Evolutionary conservation across 30 jellyfish, hydroid and myxozoan genomes (phyloP).

Genomic region (Mastigias papua): DNA sequence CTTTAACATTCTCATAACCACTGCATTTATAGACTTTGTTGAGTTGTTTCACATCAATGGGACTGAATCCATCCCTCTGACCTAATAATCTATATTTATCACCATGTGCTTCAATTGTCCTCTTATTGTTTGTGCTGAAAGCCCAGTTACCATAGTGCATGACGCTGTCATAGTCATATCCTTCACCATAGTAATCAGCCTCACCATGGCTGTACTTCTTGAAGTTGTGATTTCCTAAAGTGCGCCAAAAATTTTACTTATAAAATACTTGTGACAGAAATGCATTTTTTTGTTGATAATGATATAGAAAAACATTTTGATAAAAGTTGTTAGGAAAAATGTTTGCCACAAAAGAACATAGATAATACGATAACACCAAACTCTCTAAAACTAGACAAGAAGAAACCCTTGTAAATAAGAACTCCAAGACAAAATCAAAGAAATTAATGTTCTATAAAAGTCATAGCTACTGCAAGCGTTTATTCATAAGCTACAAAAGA

Average conservation of each 20-base stretch:
- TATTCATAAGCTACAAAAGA: too few species aligned
- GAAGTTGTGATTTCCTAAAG: slow-evolving; percentile 61
- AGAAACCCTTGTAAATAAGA: too few species aligned
- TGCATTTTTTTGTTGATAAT: too few species aligned
- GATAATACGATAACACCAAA: too few species aligned
- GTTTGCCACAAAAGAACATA: too few species aligned
- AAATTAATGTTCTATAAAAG: too few species aligned
- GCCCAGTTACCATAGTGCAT: slow-evolving; percentile 85
- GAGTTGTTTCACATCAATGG: slow-evolving; percentile 67
- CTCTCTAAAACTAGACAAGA: too few species aligned
- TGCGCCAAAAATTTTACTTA: not conserved
- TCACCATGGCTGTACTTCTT: slow-evolving; percentile 78
- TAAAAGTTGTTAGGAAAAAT: too few species aligned
- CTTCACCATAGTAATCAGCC: slow-evolving; percentile 77
- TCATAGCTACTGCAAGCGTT: too few species aligned
- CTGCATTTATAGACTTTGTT: slow-evolving; percentile 70
- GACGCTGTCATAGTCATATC: slow-evolving; percentile 73
- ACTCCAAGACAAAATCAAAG: too few species aligned
- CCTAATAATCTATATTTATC: slow-evolving; percentile 64
- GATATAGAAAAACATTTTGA: too few species aligned
- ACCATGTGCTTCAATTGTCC: slow-evolving; percentile 55
- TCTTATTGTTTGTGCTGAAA: slow-evolving; percentile 64
- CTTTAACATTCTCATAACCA: slow-evolving; percentile 72
- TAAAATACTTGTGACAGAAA: too few species aligned
- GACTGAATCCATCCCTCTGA: slow-evolving; percentile 84